Evolutionary conservation across 2,888 invertebrate species (phyloP).

Genomic region (Trisateles emortualis): DNA sequence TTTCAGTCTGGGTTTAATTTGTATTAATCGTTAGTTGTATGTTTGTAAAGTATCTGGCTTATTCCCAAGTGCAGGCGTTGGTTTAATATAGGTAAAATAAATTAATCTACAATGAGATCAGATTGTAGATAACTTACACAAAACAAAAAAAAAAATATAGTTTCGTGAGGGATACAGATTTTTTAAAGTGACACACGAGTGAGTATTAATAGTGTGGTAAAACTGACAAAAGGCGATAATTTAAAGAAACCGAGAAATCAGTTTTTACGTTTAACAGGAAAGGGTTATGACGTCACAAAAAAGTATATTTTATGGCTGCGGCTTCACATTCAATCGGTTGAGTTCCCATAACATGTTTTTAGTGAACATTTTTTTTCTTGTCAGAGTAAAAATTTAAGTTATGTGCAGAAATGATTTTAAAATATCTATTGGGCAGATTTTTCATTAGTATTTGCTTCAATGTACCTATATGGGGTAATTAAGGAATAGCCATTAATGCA

Average conservation of each 20-base stretch:
- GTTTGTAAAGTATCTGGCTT: no score
- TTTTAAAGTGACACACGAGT: not conserved
- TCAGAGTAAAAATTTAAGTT: not conserved
- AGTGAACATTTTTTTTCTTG: conserved; percentile 29
- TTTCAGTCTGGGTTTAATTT: no score
- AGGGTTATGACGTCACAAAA: conserved; percentile 51
- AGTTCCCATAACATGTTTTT: conserved; percentile 22
- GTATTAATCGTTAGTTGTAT: no score
- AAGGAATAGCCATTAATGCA: no score
- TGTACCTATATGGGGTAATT: no score
- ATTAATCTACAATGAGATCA: no score
- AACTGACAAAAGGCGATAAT: conserved; percentile 56
- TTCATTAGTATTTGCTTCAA: no score
- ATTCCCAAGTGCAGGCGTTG: no score
- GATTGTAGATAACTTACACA: no score
- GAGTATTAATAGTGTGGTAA: conserved; percentile 23
- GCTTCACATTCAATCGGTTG: conserved; percentile 29
- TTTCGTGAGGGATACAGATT: no score
- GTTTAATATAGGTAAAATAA: no score
- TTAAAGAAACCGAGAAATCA: conserved; percentile 62
- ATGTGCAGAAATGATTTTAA: not conserved
- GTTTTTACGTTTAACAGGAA: conserved; percentile 58
- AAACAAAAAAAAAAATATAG: no score
- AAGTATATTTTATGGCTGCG: conserved; percentile 38
- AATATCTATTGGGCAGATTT: not conserved